These are phyloP conservation scores for Corythornis cristatus DNA, from an alignment of 2,113 vertebrate genomes.

Conservation along the genomic window DNA sequence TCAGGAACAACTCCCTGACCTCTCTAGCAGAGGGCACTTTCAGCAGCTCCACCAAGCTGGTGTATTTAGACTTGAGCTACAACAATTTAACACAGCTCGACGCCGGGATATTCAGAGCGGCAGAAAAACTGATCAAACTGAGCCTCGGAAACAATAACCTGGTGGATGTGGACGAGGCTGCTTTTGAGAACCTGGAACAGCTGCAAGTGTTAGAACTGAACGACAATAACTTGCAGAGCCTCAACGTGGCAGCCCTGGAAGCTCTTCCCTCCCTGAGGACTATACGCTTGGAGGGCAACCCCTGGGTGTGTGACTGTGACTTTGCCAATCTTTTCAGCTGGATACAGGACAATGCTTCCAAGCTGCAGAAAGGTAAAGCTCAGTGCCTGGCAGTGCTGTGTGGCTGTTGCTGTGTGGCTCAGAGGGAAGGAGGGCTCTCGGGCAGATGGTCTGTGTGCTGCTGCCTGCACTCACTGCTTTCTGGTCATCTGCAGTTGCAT, in stretches of 20 bases:
- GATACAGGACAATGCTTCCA: slow-evolving; percentile 91
- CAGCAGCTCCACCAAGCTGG: slow-evolving; percentile 90
- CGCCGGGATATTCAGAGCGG: slow-evolving; percentile 88
- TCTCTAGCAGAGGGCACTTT: slow-evolving; percentile 90
- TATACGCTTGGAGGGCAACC: slow-evolving; percentile 93
- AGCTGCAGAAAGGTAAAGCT: slow-evolving; percentile 90
- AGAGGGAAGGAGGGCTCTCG: background rate
- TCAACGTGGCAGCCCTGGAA: slow-evolving; percentile 86
- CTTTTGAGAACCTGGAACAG: slow-evolving; percentile 90
- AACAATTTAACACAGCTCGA: slow-evolving; percentile 94
- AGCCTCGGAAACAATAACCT: slow-evolving; percentile 91
- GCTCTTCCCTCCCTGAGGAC: slow-evolving; percentile 88
- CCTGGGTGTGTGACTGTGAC: slow-evolving; percentile 96
- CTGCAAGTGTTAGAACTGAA: slow-evolving; percentile 93
- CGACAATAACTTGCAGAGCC: slow-evolving; percentile 87
- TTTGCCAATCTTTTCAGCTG: slow-evolving; percentile 94
- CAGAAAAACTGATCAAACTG: slow-evolving; percentile 89
- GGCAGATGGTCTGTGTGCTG: background rate
- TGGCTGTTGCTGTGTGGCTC: background rate
- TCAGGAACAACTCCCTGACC: slow-evolving; percentile 93
- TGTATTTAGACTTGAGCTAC: slow-evolving; percentile 93
- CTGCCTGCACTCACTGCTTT: background rate
- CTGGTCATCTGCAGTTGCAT: background rate
- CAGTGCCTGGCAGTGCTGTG: background rate
- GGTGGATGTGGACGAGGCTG: slow-evolving; percentile 87